These are phyloP conservation scores for Arenicola marina DNA, from an alignment of 2,888 invertebrate genomes.

Conservation along the genomic window DNA sequence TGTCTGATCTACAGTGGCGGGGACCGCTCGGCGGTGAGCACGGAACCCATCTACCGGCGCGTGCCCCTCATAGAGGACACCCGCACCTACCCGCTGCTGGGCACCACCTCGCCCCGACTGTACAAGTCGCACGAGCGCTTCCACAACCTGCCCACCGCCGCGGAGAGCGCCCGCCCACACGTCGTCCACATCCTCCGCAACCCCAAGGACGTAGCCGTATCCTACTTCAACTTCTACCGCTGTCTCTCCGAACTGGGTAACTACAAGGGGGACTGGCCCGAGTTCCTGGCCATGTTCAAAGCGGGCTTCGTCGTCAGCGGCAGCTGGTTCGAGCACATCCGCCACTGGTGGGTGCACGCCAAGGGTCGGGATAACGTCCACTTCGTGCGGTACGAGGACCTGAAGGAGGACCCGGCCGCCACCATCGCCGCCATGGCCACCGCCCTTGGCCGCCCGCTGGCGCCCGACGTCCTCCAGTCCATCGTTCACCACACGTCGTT, in stretches of 20 bases:
- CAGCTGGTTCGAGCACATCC: conserved; percentile 16
- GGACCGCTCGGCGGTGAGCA: conserved; percentile 49
- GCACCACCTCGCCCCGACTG: not conserved
- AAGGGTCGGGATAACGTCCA: conserved; percentile 8
- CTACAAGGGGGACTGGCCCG: conserved; percentile 7
- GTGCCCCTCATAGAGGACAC: conserved; percentile 2
- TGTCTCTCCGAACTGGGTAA: conserved; percentile 2
- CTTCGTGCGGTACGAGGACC: conserved; percentile 18
- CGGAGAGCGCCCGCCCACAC: not conserved
- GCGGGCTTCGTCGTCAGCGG: conserved; percentile 8
- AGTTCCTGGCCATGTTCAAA: conserved; percentile 14
- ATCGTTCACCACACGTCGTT: conserved; percentile 46
- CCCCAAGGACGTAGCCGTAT: conserved; percentile 20
- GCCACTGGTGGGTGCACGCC: conserved; percentile 17
- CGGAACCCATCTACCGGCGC: conserved; percentile 43
- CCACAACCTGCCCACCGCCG: conserved; percentile 1
- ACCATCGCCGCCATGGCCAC: conserved; percentile 67
- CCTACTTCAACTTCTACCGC: conserved; percentile 23
- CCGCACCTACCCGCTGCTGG: not conserved
- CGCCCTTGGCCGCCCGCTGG: conserved; percentile 66
- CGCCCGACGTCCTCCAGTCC: conserved; percentile 28
- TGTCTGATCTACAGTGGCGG: conserved; percentile 60
- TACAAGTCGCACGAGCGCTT: conserved; percentile 17
- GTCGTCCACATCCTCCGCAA: conserved; percentile 16
- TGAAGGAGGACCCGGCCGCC: conserved; percentile 4